Evolutionary conservation across 2,113 vertebrate species (phyloP), one percentile per base, ranked within the genome.

Genomic region (Neolamprologus hecqui): DNA sequence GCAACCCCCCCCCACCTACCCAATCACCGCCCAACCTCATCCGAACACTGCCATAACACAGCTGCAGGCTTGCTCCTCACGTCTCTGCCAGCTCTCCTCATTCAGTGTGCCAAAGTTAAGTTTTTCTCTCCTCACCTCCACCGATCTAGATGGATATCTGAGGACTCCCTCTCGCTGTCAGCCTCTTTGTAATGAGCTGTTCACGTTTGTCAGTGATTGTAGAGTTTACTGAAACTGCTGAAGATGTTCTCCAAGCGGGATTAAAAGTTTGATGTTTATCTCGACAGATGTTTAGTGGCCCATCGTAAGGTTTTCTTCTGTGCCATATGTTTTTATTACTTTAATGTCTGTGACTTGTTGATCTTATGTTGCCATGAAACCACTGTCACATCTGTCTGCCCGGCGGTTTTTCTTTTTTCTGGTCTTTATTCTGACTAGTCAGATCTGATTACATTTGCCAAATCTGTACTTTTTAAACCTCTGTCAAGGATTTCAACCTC

Each of bases 101-200:
- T 90, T 93, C 90, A 89, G 80, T 93, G 94, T 96, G 96, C 96
- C 96, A 96, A 97, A 96, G 95, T 96, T 95, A 86, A 70, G 93
- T 94, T 94, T 86, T 90, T 89, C 86, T 94, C 90, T 90, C 86
- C 82, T 90, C 90, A 92, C 92, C 81, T 86, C 79, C 80, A 85
- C 21, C 73, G 9, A 9, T 57, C 77, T 81, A 82, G 58, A 84
- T 65, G 80, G 54, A 65, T 47, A 68, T 75, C 35, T 2, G 83
- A 88, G 88, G 88, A 83, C 82, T 63, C 88, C 80, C 81, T 40
- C 68, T 83, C 82, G 82, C 79, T 58, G 68, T 77, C 55, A 11
- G 83, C 81, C 70, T 91, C 81, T 87, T 84, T 85, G 81, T 88
- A 57, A 92, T 40, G 40, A 90, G 37, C 86, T 88, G 83, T 92